Base-by-base conservation (phyloP, 2,113 vertebrate genomes). In the Bothrops jararaca region DNA sequence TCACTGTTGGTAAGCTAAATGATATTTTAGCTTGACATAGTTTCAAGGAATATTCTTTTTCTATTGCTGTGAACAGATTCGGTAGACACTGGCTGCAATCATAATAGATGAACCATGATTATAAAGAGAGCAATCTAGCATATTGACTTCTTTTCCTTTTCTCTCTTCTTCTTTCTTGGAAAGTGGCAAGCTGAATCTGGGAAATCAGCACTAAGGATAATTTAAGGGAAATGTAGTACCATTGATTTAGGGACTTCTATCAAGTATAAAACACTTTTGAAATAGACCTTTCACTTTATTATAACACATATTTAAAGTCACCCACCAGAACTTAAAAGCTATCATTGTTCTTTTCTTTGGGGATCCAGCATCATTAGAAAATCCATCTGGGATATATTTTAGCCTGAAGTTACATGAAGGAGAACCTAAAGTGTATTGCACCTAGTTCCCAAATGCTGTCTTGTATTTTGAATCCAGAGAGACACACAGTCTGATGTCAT, bases 281-380 rank as follows among this genome's bases (percentile, higher is more conserved):
- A 93, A n/a, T 15, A 57, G 74, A 64, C 34, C 88, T 90, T 80
- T 90, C 92, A 92, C 74, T 90, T 92, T 57, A 64, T 90, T 56
- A 52, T 93, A 90, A 90, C 60, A 34, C 88, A 86, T 93, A 90
- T 93, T 93, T 93, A 93, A 90, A 93, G 89, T 86, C 45, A 92
- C 88, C 52, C 56, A 85, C 85, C 88, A 64, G 85, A 93, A 93
- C 89, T 90, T 93, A 86, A 93, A 86, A 52, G 54, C 92, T 18
- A 90, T 90, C 56, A 90, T 39, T 29, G 22, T 86, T 85, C 74
- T 60, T 69, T 80, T 90, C 45, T 86, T 90, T 42, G 45, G 54
- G 15, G 45, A 90, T 53, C 26, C 39, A 42, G 45, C 52, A 11
- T 86, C 86, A 86, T 93, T 90, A 90, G 34, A 90, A 9, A 64